Conservation (phyloP, 1,140 invertebrate species). For the Drosophila jambulina region DNA sequence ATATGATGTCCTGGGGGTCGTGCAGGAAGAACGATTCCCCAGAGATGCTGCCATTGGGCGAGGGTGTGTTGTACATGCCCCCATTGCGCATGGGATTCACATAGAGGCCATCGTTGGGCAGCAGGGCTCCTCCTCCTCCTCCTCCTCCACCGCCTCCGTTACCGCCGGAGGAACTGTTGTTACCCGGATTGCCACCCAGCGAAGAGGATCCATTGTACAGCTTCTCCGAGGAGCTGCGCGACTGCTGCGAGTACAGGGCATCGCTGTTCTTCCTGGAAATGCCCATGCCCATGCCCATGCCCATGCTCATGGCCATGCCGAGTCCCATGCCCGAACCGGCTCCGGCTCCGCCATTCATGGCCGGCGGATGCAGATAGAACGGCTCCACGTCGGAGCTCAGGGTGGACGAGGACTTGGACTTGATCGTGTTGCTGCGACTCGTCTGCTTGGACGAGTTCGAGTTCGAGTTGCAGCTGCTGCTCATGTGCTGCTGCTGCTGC, state of each 20-base stretch:
- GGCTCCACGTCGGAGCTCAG: constrained; percentile 86
- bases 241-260: constrained; percentile 75
- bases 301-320: constrained; percentile 19
- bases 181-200: constrained; percentile 26
- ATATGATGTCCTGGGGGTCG: constrained; percentile 90
- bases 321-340: constrained; percentile 20
- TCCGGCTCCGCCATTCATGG: constrained; percentile 48
- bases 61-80: constrained; percentile 74
- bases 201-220: constrained; percentile 61
- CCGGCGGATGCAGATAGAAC: constrained; percentile 91
- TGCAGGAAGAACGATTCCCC: constrained; percentile 94
- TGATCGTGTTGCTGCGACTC: constrained; percentile 82
- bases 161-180: constrained; percentile 9
- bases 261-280: constrained; percentile 72
- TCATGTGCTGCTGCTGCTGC: constrained; percentile 62
- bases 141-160: constrained; percentile 28
- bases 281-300: constrained; percentile 46
- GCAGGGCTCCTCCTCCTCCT: constrained; percentile 47
- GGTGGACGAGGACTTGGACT: constrained; percentile 83
- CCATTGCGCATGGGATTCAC: constrained; percentile 91
- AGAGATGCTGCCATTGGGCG: constrained; percentile 82
- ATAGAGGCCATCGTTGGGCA: constrained; percentile 91
- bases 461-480: constrained; percentile 80
- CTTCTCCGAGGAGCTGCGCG: constrained; percentile 84
- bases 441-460: constrained; percentile 84